Base-by-base conservation (phyloP, 2,113 vertebrate genomes). In the Microcebus murinus region DNA sequence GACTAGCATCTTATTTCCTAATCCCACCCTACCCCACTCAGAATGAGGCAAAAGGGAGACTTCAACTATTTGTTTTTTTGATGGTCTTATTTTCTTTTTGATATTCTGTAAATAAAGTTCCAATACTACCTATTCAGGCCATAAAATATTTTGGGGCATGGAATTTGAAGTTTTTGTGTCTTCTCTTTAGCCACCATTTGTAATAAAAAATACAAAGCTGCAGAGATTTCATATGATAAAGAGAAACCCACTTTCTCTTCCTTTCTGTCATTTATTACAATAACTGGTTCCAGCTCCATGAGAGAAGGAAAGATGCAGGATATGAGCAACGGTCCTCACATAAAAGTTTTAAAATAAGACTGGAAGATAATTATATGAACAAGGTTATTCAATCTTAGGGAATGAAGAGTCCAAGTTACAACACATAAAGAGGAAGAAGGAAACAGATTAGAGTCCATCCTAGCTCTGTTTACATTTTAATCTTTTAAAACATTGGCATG, bases 191-290 rank as follows among this genome's bases (percentile, higher is more conserved):
- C n/a, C 31, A 73, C 45, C 57, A 91, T 21, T 80, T 93, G 88
- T 12, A 71, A n/a, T 76, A 13, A 91, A 42, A 93, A 93, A 79
- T 83, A 74, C 31, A 94, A 87, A 94, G 61, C 73, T 61, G 93
- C 31, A 65, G 0, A 68, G 14, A 73, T 61, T 85, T 85, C 34
- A 8, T 59, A 77, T 39, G n/a, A 71, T 36, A 55, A 77, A 23
- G 42, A 89, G 31, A 70, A 68, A 81, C 25, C 25, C 42, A 68
- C 77, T 73, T 31, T 80, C 82, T 83, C 74, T 95, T 61, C 76
- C 74, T 85, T 91, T 61, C 70, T 63, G 61, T 87, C 31, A 67
- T 73, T 89, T 94, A 67, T 87, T 67, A 70, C 25, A 92, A 15
- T 81, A 63, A 34, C 21, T 6, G 42, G 81, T 74, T 21, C 15